A percentile compares a stretch with the other conserved stretches of the same genome.
Conservation (phyloP, 2,888 invertebrate genomes). For the Timema podura region DNA sequence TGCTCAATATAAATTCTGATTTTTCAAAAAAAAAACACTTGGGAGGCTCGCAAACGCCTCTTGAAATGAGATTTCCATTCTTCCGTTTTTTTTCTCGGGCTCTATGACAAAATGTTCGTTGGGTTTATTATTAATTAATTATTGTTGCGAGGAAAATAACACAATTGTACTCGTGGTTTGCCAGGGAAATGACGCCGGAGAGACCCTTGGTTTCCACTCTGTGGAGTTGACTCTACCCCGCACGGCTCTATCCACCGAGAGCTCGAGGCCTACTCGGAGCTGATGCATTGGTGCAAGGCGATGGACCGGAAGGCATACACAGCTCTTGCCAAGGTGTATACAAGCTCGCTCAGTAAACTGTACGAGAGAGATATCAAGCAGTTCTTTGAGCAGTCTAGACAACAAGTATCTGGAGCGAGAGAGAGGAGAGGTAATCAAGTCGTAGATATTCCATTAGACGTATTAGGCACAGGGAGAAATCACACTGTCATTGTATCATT, state of each 20-base stretch:
- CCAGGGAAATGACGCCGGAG: slow-evolving; percentile 66
- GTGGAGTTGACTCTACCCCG: slow-evolving; percentile 67
- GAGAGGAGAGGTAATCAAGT: slow-evolving; percentile 33
- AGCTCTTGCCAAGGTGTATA: slow-evolving; percentile 76
- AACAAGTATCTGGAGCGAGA: slow-evolving; percentile 45
- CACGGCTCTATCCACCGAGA: slow-evolving; percentile 80
- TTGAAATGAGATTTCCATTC: too few relatives aligned
- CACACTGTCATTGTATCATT: neutral
- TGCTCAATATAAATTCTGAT: too few relatives aligned
- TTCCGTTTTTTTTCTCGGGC: too few relatives aligned
- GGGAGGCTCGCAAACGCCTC: too few relatives aligned
- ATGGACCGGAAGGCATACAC: slow-evolving; percentile 81
- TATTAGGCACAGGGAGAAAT: too few relatives aligned
- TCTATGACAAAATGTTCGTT: too few relatives aligned
- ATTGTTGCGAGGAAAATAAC: neutral
- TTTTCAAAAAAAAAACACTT: too few relatives aligned
- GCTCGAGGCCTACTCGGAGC: slow-evolving; percentile 78
- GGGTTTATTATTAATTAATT: too few relatives aligned
- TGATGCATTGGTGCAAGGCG: slow-evolving; percentile 88
- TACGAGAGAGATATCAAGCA: slow-evolving; percentile 81
- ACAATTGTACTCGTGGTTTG: slow-evolving; percentile 18
- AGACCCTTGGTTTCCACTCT: slow-evolving; percentile 49
- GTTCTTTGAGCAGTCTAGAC: slow-evolving; percentile 72
- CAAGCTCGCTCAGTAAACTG: slow-evolving; percentile 75
- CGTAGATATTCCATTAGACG: too few relatives aligned